Conservation (phyloP, 1,140 invertebrate genomes). For the Brachystomella parvula region DNA sequence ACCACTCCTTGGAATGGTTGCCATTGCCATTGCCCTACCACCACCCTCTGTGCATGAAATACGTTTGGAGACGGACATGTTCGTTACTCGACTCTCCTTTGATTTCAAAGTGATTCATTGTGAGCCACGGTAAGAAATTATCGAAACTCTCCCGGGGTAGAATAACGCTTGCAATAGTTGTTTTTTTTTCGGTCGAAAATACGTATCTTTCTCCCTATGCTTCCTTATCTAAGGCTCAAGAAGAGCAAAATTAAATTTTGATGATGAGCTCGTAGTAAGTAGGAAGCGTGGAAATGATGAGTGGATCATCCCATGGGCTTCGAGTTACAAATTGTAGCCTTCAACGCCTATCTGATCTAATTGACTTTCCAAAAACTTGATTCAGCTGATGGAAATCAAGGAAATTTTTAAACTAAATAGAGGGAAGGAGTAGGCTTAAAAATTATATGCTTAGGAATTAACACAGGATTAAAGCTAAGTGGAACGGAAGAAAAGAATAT, state of each 20-base stretch:
- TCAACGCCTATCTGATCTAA: not conserved
- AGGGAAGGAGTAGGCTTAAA: not conserved
- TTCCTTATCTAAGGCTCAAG: conserved; percentile 3
- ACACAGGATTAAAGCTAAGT: not conserved
- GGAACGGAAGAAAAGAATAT: not conserved
- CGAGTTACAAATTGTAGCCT: not conserved
- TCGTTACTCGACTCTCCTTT: conserved; percentile 90
- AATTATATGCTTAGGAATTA: too few species aligned
- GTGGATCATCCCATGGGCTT: not conserved
- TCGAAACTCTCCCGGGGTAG: too few species aligned
- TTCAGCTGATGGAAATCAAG: not conserved
- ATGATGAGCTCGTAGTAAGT: too few species aligned
- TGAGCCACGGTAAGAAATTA: conserved; percentile 80
- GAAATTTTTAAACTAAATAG: conserved; percentile 4
- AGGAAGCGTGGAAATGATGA: not conserved
- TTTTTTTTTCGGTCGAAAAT: too few species aligned
- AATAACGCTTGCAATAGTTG: too few species aligned
- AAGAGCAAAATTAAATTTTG: too few species aligned
- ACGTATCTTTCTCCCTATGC: too few species aligned
- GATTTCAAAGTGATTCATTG: conserved; percentile 94
- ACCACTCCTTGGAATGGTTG: conserved; percentile 83
- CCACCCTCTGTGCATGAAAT: conserved; percentile 95
- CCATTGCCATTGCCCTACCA: conserved; percentile 84
- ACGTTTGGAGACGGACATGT: conserved; percentile 72
- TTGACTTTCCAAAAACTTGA: not conserved